Evolutionary conservation across 2,797 vertebrate genomes (phyloP).

Genomic region (Eulemur rubriventer): DNA sequence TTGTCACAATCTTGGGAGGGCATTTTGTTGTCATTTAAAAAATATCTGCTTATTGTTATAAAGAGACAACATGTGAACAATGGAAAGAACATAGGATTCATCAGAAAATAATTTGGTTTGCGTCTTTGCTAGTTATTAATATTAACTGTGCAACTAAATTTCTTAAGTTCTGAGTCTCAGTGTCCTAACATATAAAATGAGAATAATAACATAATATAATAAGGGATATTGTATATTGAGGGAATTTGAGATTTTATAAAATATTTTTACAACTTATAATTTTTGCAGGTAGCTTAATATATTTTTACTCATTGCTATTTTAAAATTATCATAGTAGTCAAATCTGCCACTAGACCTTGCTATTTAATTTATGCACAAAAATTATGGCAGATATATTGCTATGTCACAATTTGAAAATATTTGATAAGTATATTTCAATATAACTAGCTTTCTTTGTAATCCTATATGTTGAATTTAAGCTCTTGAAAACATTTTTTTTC

Average conservation of each 20-base stretch:
- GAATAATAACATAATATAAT: background rate
- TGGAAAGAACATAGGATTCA: background rate
- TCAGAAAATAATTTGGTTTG: background rate
- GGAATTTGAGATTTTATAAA: slow-evolving; percentile 15
- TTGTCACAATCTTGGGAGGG: background rate
- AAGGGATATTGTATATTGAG: background rate
- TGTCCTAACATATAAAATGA: background rate
- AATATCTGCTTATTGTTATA: slow-evolving; percentile 16
- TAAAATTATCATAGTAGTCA: slow-evolving; percentile 7
- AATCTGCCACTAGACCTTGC: background rate
- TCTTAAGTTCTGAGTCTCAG: background rate
- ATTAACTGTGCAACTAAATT: background rate
- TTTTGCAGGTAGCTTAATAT: slow-evolving; percentile 27
- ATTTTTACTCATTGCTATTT: background rate
- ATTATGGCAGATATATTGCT: background rate
- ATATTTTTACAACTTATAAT: background rate
- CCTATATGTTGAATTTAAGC: background rate
- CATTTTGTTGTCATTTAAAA: background rate
- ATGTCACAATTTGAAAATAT: slow-evolving; percentile 37
- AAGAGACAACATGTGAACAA: background rate
- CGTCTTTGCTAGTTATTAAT: background rate
- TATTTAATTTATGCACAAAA: slow-evolving; percentile 39
- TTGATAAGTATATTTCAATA: background rate
- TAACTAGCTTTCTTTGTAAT: slow-evolving; percentile 39
- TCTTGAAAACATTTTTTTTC: slow-evolving; percentile 6